A percentile compares a stretch with the other conserved stretches of the same genome.
These are phyloP conservation scores for Sarcophilus harrisii DNA, from an alignment of 2,797 vertebrate genomes.

Conservation along the genomic window DNA sequence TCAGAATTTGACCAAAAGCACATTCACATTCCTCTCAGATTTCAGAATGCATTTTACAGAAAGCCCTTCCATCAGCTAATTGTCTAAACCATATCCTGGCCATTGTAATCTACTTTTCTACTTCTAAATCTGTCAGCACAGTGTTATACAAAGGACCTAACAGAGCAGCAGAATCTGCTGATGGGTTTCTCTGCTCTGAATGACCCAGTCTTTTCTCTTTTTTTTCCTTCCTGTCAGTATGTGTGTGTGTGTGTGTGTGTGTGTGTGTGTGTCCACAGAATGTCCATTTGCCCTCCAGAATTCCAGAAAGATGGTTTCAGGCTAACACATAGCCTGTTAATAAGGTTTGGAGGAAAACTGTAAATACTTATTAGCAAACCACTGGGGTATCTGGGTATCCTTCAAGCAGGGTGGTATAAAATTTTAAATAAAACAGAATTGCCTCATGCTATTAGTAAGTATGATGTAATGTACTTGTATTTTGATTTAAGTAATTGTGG, in stretches of 20 bases:
- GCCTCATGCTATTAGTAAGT: background rate
- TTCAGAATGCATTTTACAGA: background rate
- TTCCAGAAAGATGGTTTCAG: background rate
- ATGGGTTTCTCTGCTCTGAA: background rate
- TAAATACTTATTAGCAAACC: background rate
- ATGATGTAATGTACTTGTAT: too few relatives aligned
- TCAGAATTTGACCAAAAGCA: background rate
- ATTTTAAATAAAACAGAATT: background rate
- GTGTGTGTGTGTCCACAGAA: background rate
- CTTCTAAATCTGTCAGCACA: background rate
- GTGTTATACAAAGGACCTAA: background rate
- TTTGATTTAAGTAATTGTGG: background rate
- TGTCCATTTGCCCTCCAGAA: background rate
- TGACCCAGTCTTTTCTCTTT: background rate
- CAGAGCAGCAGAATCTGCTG: background rate
- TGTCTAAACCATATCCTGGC: background rate
- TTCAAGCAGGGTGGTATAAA: background rate
- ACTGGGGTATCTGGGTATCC: background rate
- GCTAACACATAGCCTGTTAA: background rate
- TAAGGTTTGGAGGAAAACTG: background rate
- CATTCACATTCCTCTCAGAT: background rate
- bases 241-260: background rate
- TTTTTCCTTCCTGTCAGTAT: background rate
- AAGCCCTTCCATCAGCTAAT: background rate
- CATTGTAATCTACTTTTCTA: background rate